These are phyloP conservation scores for Onthophagus taurus DNA, from an alignment of 1,140 invertebrate species.

Conservation along the genomic window DNA sequence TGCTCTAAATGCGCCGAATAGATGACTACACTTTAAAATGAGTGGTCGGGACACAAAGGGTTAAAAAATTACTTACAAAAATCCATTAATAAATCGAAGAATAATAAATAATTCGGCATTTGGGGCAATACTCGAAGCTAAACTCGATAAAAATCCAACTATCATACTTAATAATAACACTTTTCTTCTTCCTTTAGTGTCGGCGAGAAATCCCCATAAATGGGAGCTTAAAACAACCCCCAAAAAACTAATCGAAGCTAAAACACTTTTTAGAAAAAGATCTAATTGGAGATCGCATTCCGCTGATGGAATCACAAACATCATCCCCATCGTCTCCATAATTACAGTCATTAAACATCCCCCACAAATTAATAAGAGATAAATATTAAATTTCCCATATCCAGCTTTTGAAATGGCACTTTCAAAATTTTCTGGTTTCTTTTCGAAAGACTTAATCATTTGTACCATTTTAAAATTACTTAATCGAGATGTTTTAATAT, in stretches of 20 bases:
- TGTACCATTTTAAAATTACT: too few relatives aligned
- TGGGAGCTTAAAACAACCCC: slow-evolving; percentile 34
- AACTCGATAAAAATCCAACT: slow-evolving; percentile 46
- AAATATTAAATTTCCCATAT: slow-evolving; percentile 33
- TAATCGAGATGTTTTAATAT: too few relatives aligned
- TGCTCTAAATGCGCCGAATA: too few relatives aligned
- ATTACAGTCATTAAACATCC: slow-evolving; percentile 34
- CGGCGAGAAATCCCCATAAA: slow-evolving; percentile 36
- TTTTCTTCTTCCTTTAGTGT: slow-evolving; percentile 32
- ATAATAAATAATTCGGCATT: slow-evolving; percentile 49
- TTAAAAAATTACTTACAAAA: slow-evolving; percentile 48
- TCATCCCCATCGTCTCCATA: slow-evolving; percentile 34
- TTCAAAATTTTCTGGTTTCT: slow-evolving; percentile 8
- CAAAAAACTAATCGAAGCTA: slow-evolving; percentile 33
- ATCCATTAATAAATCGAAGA: slow-evolving; percentile 52
- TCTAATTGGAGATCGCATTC: slow-evolving; percentile 36
- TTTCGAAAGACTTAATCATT: slow-evolving; percentile 7
- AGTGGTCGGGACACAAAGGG: too few relatives aligned
- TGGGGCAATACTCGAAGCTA: slow-evolving; percentile 47
- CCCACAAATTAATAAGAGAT: slow-evolving; percentile 30
- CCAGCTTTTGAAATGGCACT: slow-evolving; percentile 17
- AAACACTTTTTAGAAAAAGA: slow-evolving; percentile 29
- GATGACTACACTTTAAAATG: too few relatives aligned
- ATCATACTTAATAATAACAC: slow-evolving; percentile 50
- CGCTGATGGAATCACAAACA: slow-evolving; percentile 35